Percentiles rank a stretch among this genome's conserved stretches.
Conservation (phyloP, 2,113 vertebrate species). For the Coptodon rendalli region DNA sequence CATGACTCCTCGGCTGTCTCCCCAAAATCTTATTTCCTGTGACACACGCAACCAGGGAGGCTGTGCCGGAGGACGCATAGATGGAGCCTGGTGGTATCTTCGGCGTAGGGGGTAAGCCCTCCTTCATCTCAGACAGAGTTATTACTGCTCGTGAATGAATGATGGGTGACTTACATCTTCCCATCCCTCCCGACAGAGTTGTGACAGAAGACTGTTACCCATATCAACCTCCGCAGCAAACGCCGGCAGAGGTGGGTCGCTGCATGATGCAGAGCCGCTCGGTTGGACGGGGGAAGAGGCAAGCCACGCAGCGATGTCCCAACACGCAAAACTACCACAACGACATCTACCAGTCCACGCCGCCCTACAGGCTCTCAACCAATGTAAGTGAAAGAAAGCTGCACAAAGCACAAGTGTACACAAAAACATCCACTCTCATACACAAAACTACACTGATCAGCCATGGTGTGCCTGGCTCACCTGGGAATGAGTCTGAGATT, state of each 20-base stretch:
- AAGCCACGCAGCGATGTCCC: constrained; percentile 87
- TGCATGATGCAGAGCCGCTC: constrained; percentile 97
- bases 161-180: not conserved
- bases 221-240: constrained; percentile 68
- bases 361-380: constrained; percentile 88
- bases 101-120: constrained; percentile 80
- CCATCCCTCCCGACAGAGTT: constrained; percentile 68
- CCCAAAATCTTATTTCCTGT: constrained; percentile 93
- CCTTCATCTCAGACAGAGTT: not conserved
- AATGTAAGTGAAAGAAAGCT: constrained; percentile 69
- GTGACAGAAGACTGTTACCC: constrained; percentile 95
- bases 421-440: not conserved
- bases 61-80: constrained; percentile 83
- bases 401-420: not conserved
- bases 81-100: constrained; percentile 95
- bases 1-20: constrained; percentile 89
- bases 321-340: constrained; percentile 80
- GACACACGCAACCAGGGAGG: constrained; percentile 89
- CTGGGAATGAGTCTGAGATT: not conserved
- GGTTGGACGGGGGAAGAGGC: constrained; percentile 87
- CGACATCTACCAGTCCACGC: constrained; percentile 95
- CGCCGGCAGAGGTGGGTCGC: constrained; percentile 33
- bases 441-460: not conserved
- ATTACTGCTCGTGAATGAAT: not conserved
- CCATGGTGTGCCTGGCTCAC: not conserved